Evolutionary conservation across 1,140 invertebrate species (phyloP).

Genomic region (Rhynchophorus ferrugineus): DNA sequence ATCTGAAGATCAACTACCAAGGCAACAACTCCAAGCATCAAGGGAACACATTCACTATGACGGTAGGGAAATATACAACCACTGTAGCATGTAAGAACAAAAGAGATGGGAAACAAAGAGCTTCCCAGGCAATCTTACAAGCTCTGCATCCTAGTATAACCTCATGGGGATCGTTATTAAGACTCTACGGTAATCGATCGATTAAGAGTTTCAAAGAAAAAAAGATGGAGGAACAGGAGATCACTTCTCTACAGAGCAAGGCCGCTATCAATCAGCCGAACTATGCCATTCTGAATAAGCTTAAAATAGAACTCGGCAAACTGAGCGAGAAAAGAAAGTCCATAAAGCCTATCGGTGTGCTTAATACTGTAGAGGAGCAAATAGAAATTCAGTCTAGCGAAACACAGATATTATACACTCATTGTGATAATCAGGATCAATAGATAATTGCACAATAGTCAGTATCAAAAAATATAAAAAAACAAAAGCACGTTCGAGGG

Average conservation of each 20-base stretch:
- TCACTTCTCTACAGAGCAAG: conserved; percentile 83
- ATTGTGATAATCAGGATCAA: no score
- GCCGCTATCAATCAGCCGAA: conserved; percentile 88
- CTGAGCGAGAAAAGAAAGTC: conserved; percentile 58
- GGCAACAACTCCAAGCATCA: conserved; percentile 82
- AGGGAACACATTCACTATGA: conserved; percentile 91
- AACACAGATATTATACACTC: no score
- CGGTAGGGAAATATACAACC: conserved; percentile 84
- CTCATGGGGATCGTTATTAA: conserved; percentile 89
- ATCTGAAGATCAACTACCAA: conserved; percentile 77
- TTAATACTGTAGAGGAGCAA: conserved; percentile 34
- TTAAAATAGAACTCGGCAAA: conserved; percentile 82
- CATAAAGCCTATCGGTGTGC: conserved; percentile 65
- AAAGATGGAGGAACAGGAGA: conserved; percentile 90
- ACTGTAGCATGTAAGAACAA: conserved; percentile 92
- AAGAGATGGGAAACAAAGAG: conserved; percentile 93
- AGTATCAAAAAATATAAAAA: no score
- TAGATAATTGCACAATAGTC: no score
- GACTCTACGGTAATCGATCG: conserved; percentile 87
- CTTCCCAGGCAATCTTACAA: conserved; percentile 91
- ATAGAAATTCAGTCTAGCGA: conserved; percentile 8
- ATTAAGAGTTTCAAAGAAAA: conserved; percentile 90
- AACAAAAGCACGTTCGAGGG: no score
- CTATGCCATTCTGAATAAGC: conserved; percentile 85
- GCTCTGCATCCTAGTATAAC: conserved; percentile 82